Percentiles rank a stretch among this genome's conserved stretches.
Conservation (phyloP, 1,140 invertebrate genomes). For the Protaetia brevitarsis region DNA sequence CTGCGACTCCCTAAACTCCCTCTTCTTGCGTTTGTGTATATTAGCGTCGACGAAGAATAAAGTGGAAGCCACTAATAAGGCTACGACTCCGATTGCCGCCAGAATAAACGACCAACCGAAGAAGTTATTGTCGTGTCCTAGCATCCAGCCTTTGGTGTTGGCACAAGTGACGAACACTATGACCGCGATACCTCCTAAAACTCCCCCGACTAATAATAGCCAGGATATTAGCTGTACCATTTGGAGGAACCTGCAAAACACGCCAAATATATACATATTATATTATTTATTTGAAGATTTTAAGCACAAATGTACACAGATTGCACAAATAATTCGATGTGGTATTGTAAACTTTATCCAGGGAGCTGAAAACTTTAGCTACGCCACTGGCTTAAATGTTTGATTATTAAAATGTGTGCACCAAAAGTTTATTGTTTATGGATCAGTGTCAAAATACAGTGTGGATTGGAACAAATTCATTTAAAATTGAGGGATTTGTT, state of each 20-base stretch:
- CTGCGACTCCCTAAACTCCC: conserved; percentile 77
- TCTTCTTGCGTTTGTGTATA: conserved; percentile 72
- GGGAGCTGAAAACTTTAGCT: too few species aligned
- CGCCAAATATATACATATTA: neutral
- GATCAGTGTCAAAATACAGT: too few species aligned
- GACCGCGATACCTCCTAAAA: conserved; percentile 78
- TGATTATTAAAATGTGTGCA: too few species aligned
- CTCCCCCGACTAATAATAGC: conserved; percentile 52
- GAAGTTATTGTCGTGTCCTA: conserved; percentile 89
- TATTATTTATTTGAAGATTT: neutral
- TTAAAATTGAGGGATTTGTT: too few species aligned
- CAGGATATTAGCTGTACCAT: conserved; percentile 28
- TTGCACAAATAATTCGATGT: too few species aligned
- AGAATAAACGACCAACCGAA: conserved; percentile 91
- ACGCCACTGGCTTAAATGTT: too few species aligned
- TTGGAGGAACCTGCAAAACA: conserved; percentile 30
- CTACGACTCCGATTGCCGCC: conserved; percentile 76
- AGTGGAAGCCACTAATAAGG: conserved; percentile 65
- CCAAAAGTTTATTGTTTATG: too few species aligned
- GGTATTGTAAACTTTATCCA: too few species aligned
- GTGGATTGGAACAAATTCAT: too few species aligned
- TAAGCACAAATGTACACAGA: too few species aligned
- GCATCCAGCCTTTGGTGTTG: conserved; percentile 90
- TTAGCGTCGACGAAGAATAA: conserved; percentile 80
- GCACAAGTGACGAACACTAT: conserved; percentile 87